Conservation (phyloP, 2,888 invertebrate genomes). For the Acleris holmiana region DNA sequence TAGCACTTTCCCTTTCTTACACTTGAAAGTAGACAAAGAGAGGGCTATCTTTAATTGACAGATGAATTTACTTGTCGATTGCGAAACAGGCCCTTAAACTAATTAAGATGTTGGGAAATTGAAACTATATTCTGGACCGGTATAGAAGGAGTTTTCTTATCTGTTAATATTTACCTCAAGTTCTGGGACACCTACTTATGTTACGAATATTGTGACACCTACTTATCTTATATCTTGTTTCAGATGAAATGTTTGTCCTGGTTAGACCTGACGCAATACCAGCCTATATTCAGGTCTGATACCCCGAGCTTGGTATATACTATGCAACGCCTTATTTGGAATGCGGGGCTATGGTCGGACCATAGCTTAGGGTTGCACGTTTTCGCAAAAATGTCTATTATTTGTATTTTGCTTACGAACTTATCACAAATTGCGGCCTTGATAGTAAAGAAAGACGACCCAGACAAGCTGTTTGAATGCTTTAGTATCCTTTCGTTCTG, state of each 20-base stretch:
- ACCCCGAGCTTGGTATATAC: conserved; percentile 25
- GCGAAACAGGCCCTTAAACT: too few relatives aligned
- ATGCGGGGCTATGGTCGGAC: conserved; percentile 50
- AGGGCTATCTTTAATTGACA: too few relatives aligned
- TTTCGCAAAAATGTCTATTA: conserved; percentile 47
- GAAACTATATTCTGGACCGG: too few relatives aligned
- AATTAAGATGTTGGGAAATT: too few relatives aligned
- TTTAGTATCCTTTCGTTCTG: conserved; percentile 66
- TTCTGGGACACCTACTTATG: too few relatives aligned
- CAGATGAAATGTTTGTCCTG: neutral
- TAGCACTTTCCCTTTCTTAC: too few relatives aligned
- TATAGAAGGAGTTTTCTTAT: too few relatives aligned
- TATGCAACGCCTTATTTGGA: conserved; percentile 42
- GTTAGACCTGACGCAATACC: conserved; percentile 3
- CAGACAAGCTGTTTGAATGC: conserved; percentile 60
- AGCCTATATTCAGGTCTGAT: conserved; percentile 8
- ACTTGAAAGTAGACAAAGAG: too few relatives aligned
- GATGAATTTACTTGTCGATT: too few relatives aligned
- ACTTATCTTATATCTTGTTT: neutral
- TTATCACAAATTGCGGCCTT: conserved; percentile 55
- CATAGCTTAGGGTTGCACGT: conserved; percentile 44
- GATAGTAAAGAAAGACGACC: conserved; percentile 50
- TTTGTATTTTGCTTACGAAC: conserved; percentile 52
- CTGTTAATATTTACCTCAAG: too few relatives aligned
- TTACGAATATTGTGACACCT: too few relatives aligned